Evolutionary conservation across 1,140 invertebrate genomes (phyloP).

Genomic region (Monochamus saltuarius): DNA sequence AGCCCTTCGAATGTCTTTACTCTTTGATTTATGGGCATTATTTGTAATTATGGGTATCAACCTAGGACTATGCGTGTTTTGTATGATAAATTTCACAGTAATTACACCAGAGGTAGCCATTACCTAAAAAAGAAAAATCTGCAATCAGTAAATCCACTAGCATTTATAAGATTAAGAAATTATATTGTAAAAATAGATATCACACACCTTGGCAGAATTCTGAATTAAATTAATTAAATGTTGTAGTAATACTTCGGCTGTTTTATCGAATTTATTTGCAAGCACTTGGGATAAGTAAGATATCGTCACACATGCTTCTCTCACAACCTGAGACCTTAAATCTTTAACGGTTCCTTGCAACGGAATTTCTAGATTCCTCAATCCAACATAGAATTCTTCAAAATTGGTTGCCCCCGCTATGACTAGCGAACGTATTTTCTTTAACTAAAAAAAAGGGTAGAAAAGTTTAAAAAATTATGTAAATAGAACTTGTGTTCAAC

Average conservation of each 20-base stretch:
- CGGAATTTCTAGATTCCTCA: conserved; percentile 79
- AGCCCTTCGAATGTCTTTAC: conserved; percentile 84
- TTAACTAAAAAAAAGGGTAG: conserved; percentile 63
- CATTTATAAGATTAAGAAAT: background rate
- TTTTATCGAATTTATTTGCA: conserved; percentile 80
- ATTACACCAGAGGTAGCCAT: conserved; percentile 89
- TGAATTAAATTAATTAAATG: conserved; percentile 88
- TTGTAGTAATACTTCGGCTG: conserved; percentile 79
- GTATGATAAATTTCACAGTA: conserved; percentile 86
- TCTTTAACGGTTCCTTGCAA: conserved; percentile 87
- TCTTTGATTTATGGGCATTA: conserved; percentile 78
- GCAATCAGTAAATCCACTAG: background rate
- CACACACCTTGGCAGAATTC: conserved; percentile 86
- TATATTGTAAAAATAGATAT: conserved; percentile 3
- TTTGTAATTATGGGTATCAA: conserved; percentile 85
- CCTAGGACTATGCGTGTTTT: conserved; percentile 80
- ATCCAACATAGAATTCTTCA: conserved; percentile 76
- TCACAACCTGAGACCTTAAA: conserved; percentile 83
- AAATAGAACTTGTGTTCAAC: conserved; percentile 42
- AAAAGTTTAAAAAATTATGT: conserved; percentile 14
- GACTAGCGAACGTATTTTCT: conserved; percentile 80
- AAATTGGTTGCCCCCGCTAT: conserved; percentile 76
- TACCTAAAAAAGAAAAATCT: conserved; percentile 59
- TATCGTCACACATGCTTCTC: conserved; percentile 93
- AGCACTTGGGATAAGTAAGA: conserved; percentile 86